phyloP scores from a whole-genome alignment of 2,888 invertebrate species.

The Xanthostigma xanthostigma region DNA sequence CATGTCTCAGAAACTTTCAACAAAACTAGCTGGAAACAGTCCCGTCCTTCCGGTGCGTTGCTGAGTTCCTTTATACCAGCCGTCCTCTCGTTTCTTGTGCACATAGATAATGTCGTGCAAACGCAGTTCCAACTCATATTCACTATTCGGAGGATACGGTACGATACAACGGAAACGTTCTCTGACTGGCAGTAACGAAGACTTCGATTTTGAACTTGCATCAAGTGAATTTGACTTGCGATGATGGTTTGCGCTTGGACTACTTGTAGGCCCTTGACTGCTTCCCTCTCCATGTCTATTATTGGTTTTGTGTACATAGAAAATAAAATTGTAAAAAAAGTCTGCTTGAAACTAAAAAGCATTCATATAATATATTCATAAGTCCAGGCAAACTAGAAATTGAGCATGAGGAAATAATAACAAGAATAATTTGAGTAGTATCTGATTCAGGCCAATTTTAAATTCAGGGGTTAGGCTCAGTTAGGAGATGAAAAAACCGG shows the following conservation, averaged over 20 bases:
- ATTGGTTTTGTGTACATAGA: no score
- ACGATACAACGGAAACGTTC: constrained; percentile 76
- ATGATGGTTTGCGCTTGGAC: constrained; percentile 38
- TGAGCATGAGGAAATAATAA: no score
- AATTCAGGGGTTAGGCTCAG: no score
- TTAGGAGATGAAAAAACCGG: no score
- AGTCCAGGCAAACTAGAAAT: no score
- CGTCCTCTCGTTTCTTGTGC: constrained; percentile 82
- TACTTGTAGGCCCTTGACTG: constrained; percentile 7
- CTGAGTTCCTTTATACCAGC: constrained; percentile 89
- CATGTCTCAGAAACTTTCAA: constrained; percentile 33
- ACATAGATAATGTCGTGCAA: constrained; percentile 86
- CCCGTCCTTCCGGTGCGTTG: constrained; percentile 83
- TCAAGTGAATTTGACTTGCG: constrained; percentile 75
- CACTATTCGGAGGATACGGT: constrained; percentile 88
- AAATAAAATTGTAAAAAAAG: no score
- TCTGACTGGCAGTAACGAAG: constrained; percentile 19
- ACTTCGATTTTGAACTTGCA: constrained; percentile 35
- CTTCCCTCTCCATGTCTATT: no score
- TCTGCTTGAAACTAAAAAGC: no score
- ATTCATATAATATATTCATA: no score
- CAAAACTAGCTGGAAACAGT: constrained; percentile 90
- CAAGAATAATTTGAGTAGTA: no score
- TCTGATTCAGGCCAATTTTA: no score
- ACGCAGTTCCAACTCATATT: constrained; percentile 78